Evolutionary conservation across 1,140 invertebrate species (phyloP), one percentile per base, ranked within the genome.

Genomic region (Odontomachus brunneus): DNA sequence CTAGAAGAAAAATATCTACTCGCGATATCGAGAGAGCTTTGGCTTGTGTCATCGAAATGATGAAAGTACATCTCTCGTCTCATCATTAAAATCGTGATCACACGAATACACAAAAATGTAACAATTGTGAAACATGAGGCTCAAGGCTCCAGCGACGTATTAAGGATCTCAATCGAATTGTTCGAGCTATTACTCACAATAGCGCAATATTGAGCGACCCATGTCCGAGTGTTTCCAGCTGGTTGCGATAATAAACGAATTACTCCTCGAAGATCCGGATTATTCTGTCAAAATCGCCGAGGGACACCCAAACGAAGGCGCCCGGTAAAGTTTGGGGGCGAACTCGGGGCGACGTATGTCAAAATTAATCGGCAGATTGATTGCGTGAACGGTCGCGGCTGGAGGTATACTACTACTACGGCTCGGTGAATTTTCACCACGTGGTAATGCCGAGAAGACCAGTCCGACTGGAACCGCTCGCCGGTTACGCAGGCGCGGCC

Each of bases 381-480:
- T 71, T 38, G 38, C 38, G 17, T 7, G 53, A 48, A 60, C 2
- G 19, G 72, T 14, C 19, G 33, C 19, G 33, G 22, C 26, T 51
- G 49, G 55, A 69, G n/a, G 51, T 59, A 15, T 48, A 89, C 71
- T 88, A 84, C 38, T 19, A 53, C 71, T 74, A 44, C 38, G 38
- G 38, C 38, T 44, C 38, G 51, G 53, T 60, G 59, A 24, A 82
- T 78, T 89, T 86, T 65, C 73, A 82, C 80, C 84, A 91, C 81
- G 87, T 89, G 89, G 73, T 83, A 59, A 74, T 55, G 33, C 24
- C 17, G 49, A 55, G 60, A 44, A 44, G 51, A 78, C 80, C 67
- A 75, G 80, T 82, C 78, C 57, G 62, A 88, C 62, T 80, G 80
- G 48, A 83, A 80, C 44, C 29, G 69, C 26, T 85, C 26, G 26